Base-by-base conservation (phyloP, 2,797 vertebrate species). In the Helostoma temminkii region DNA sequence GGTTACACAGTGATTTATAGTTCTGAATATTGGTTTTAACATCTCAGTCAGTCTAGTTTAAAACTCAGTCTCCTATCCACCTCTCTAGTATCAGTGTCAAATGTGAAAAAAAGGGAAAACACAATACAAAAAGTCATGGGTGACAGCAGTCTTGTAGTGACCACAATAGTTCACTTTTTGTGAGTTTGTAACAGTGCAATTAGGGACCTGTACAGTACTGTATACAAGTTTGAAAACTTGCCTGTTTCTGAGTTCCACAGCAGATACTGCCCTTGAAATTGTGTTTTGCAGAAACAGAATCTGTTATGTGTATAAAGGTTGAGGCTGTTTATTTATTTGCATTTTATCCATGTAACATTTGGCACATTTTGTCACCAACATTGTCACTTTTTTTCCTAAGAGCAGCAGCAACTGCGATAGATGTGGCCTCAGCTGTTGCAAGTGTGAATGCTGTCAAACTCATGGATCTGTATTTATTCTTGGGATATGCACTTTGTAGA, bases 1-100 rank as follows among this genome's bases (percentile, higher is more conserved):
- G 55, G 69, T 79, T 74, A 83, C 75, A 74, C 65, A 66, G 21
- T 71, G 72, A 83, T 78, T 69, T 63, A 71, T 79, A 50, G 66
- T 56, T 63, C 66, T 53, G 47, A 54, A 66, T 10, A 73, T 67
- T 60, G 48, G 22, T 66, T 76, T 61, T 19, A 83, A 56, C 58
- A 65, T 62, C 19, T 77, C 58, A 59, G n/a, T 67, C 37, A 66
- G 48, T 66, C 26, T 19, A 71, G 49, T 77, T 71, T 34, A 60
- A 61, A 71, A 72, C 57, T 50, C 52, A 47, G 22, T 81, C 66
- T 62, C 42, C 21, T 34, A 37, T 15, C 61, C 34, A 50, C 26
- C 39, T 19, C 24, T 22, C 19, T 47, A 24, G 47, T 66, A 9
- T 49, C 14, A 32, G 46, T 64, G 41, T 49, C 36, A 39, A 25